Evolutionary conservation across 2,888 invertebrate species (phyloP).

Genomic region (Scrobipalpa costella): DNA sequence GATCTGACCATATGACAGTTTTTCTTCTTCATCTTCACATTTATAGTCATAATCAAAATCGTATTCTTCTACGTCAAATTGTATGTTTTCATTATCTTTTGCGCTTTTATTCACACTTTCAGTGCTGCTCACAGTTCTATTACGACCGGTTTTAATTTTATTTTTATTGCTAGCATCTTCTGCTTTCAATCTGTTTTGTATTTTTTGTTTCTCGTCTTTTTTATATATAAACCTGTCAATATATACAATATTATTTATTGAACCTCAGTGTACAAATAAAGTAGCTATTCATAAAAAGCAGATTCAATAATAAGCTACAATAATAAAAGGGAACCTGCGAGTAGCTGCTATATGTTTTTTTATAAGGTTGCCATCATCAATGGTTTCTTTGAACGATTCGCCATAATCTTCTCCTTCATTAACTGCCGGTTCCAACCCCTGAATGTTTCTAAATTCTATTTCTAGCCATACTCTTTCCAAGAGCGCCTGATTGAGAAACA

Average conservation of each 20-base stretch:
- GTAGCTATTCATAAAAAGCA: too few species aligned
- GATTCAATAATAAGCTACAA: too few species aligned
- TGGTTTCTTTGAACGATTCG: neutral
- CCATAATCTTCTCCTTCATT: neutral
- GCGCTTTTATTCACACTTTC: too few species aligned
- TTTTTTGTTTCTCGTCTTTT: too few species aligned
- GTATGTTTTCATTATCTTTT: neutral
- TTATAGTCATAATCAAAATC: neutral
- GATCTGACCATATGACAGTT: neutral
- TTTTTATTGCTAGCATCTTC: too few species aligned
- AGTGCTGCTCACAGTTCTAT: too few species aligned
- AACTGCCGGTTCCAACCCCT: neutral
- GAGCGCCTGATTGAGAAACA: neutral
- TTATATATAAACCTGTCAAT: too few species aligned
- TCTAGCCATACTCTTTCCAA: slow-evolving; percentile 12
- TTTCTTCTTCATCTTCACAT: neutral
- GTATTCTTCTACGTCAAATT: neutral
- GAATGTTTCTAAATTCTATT: neutral
- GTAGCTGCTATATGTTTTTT: neutral
- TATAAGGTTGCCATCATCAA: neutral
- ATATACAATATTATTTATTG: too few species aligned
- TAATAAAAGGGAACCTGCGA: neutral
- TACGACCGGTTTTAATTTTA: too few species aligned
- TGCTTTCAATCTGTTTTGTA: too few species aligned
- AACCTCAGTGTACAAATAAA: too few species aligned